Conservation (phyloP, 2,888 invertebrate genomes). For the Pedicia rivosa region DNA sequence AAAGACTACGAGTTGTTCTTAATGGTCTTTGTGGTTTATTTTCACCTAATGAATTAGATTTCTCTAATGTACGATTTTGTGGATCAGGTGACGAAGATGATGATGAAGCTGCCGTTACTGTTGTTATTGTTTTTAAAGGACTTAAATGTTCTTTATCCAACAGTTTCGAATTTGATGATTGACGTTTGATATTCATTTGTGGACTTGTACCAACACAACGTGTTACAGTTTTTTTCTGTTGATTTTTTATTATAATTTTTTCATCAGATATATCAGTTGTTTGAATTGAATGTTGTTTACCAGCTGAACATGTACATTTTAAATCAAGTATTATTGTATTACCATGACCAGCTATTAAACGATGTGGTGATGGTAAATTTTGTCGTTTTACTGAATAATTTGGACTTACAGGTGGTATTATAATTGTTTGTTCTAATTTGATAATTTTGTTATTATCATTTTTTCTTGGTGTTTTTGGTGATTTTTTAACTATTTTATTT, state of each 20-base stretch:
- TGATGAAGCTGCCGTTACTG: too few species aligned
- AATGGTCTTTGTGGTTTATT: conserved; percentile 19
- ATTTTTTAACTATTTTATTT: conserved; percentile 14
- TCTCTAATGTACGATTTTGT: conserved; percentile 19
- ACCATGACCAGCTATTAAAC: conserved; percentile 3
- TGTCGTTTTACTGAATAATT: background rate
- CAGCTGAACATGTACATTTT: conserved; percentile 3
- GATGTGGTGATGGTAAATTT: background rate
- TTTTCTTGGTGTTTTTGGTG: conserved; percentile 11
- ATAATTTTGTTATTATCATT: background rate
- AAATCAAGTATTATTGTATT: conserved; percentile 2
- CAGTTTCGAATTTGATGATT: conserved; percentile 23
- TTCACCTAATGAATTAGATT: conserved; percentile 20
- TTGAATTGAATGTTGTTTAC: background rate
- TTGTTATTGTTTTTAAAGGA: conserved; percentile 34
- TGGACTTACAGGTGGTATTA: conserved; percentile 5
- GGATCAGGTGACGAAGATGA: conserved; percentile 20
- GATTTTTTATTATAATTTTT: background rate
- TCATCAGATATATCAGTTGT: background rate
- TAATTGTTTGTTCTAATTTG: background rate
- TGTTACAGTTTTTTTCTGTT: conserved; percentile 16
- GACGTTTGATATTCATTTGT: conserved; percentile 27
- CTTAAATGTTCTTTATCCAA: conserved; percentile 27
- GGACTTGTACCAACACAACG: conserved; percentile 31
- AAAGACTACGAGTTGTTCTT: conserved; percentile 19